Evolutionary conservation across 2,113 vertebrate genomes (phyloP).

Genomic region (Lipophrys pholis): DNA sequence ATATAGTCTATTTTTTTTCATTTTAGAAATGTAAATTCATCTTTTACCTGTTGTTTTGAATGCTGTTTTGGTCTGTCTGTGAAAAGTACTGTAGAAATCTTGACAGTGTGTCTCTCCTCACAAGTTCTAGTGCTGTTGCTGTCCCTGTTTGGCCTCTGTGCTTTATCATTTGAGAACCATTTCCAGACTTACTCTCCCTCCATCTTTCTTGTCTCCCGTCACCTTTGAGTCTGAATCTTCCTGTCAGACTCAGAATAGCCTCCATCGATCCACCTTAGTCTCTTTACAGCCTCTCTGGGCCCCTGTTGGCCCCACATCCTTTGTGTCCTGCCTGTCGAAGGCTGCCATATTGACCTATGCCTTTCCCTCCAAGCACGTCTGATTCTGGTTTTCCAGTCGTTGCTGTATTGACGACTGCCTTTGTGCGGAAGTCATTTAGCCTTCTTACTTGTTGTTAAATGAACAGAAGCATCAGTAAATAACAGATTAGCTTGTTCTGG

Average conservation of each 20-base stretch:
- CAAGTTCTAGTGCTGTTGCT: too few relatives aligned
- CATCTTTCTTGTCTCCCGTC: not conserved
- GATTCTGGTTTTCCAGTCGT: not conserved
- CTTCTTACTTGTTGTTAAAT: slow-evolving; percentile 29
- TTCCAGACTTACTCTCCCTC: not conserved
- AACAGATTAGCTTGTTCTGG: slow-evolving; percentile 28
- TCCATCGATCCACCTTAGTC: slow-evolving; percentile 43
- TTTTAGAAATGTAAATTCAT: too few relatives aligned
- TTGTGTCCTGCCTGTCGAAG: slow-evolving; percentile 9
- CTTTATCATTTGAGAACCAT: not conserved
- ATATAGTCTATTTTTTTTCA: too few relatives aligned
- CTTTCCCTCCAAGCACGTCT: slow-evolving; percentile 13
- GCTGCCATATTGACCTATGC: slow-evolving; percentile 1
- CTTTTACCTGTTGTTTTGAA: too few relatives aligned
- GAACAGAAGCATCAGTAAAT: slow-evolving; percentile 31
- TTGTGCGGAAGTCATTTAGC: slow-evolving; percentile 30
- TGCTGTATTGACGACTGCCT: slow-evolving; percentile 21
- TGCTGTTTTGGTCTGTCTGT: too few relatives aligned
- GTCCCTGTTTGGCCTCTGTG: slow-evolving; percentile 6
- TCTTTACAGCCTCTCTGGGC: not conserved
- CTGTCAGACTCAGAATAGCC: slow-evolving; percentile 28
- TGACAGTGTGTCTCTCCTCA: too few relatives aligned
- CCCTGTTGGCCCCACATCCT: slow-evolving; percentile 33
- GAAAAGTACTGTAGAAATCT: too few relatives aligned
- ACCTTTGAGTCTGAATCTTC: not conserved